A percentile compares a stretch with the other conserved stretches of the same genome.
Evolutionary conservation across 2,113 vertebrate species (phyloP).

Genomic region (Proteles cristata): DNA sequence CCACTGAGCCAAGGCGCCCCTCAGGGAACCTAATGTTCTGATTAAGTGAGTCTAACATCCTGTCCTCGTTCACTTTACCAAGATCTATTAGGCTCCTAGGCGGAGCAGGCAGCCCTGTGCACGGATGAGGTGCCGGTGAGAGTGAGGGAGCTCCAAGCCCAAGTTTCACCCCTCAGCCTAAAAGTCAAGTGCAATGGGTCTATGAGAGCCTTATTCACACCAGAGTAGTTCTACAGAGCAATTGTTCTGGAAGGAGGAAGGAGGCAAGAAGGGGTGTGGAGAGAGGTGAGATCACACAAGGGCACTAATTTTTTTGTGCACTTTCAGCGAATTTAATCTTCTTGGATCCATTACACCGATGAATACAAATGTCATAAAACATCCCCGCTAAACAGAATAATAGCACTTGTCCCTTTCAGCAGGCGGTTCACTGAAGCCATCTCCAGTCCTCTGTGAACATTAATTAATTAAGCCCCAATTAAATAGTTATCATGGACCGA

Average conservation of each 20-base stretch:
- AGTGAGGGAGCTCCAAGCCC: background rate
- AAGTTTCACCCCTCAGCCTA: background rate
- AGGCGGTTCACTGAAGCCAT: background rate
- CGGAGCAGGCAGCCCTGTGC: background rate
- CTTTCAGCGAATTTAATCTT: background rate
- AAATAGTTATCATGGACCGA: constrained; percentile 11
- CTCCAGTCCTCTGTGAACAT: background rate
- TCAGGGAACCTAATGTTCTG: background rate
- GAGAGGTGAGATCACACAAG: background rate
- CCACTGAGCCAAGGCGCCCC: too few species aligned
- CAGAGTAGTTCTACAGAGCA: rapidly evolving
- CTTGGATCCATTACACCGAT: background rate
- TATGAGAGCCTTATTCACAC: background rate
- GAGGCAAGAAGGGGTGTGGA: background rate
- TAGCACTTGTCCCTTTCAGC: background rate
- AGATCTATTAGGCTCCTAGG: rapidly evolving
- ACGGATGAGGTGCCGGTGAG: too few species aligned
- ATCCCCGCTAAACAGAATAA: background rate
- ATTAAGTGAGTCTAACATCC: background rate
- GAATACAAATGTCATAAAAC: background rate
- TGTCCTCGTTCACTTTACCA: background rate
- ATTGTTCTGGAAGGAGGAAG: background rate
- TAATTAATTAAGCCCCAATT: constrained; percentile 32
- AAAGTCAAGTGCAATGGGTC: background rate
- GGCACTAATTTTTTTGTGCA: background rate